phyloP scores from a whole-genome alignment of 2,888 invertebrate species.

The Synanthedon tipuliformis region DNA sequence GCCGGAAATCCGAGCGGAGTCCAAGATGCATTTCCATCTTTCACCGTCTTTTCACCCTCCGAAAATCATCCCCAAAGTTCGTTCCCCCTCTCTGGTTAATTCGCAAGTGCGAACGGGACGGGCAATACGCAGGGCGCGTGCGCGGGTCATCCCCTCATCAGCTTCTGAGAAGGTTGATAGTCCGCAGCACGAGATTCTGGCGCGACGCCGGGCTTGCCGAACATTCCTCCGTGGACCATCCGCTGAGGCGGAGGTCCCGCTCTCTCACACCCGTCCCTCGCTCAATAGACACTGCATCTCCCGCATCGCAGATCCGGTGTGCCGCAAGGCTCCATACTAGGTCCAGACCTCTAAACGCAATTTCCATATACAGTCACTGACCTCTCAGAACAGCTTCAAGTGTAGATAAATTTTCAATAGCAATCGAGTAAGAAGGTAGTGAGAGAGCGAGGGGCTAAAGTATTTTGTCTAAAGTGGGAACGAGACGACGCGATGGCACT shows the following conservation, averaged over 20 bases:
- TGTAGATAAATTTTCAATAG: slow-evolving; percentile 3
- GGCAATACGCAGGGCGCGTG: slow-evolving; percentile 39
- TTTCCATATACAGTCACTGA: slow-evolving; percentile 6
- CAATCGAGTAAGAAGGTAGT: slow-evolving; percentile 33
- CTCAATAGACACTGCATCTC: slow-evolving; percentile 27
- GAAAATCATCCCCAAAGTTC: slow-evolving; percentile 59
- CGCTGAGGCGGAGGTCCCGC: slow-evolving; percentile 63
- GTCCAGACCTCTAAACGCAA: slow-evolving; percentile 7
- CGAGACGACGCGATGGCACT: slow-evolving; percentile 58
- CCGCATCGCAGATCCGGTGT: slow-evolving; percentile 15
- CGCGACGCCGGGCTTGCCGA: slow-evolving; percentile 47
- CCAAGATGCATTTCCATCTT: slow-evolving; percentile 69
- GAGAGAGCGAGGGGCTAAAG: slow-evolving; percentile 58
- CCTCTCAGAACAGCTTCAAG: slow-evolving; percentile 1
- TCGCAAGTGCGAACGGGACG: slow-evolving; percentile 35
- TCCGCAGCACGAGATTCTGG: slow-evolving; percentile 53
- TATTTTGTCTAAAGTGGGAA: slow-evolving; percentile 61
- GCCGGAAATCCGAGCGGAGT: slow-evolving; percentile 67
- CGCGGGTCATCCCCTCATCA: slow-evolving; percentile 60
- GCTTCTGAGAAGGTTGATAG: slow-evolving; percentile 53
- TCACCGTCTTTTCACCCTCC: slow-evolving; percentile 67
- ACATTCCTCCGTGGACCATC: slow-evolving; percentile 65
- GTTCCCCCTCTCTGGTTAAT: slow-evolving; percentile 28
- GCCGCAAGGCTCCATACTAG: slow-evolving; percentile 19
- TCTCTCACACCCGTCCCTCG: slow-evolving; percentile 50